phyloP scores from a whole-genome alignment of 1,140 invertebrate species.

The Cotesia chilonis region DNA sequence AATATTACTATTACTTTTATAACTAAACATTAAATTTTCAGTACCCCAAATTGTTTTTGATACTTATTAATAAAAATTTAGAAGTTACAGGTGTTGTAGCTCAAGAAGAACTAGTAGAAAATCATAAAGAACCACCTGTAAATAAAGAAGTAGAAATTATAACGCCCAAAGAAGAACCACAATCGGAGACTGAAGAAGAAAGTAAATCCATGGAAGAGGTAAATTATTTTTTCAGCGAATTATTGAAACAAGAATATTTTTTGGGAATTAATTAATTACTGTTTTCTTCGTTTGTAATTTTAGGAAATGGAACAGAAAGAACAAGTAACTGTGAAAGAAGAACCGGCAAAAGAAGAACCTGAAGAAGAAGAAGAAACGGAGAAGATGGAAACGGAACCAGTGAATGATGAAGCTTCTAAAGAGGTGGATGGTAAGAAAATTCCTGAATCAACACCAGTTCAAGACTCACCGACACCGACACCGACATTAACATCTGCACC shows the following conservation, averaged over 20 bases:
- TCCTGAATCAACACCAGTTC: slow-evolving; percentile 42
- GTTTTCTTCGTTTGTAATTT: background rate
- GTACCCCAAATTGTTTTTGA: slow-evolving; percentile 22
- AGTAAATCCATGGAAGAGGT: slow-evolving; percentile 41
- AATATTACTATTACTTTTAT: slow-evolving; percentile 26
- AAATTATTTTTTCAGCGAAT: slow-evolving; percentile 23
- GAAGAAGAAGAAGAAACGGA: slow-evolving; percentile 45
- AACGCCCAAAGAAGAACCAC: slow-evolving; percentile 30
- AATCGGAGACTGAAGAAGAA: slow-evolving; percentile 32
- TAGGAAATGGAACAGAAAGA: slow-evolving; percentile 6
- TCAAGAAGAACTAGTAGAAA: slow-evolving; percentile 52
- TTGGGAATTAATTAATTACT: background rate
- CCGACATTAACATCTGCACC: slow-evolving; percentile 34
- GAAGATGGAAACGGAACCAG: slow-evolving; percentile 24
- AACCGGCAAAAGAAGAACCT: slow-evolving; percentile 46
- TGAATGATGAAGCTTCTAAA: background rate
- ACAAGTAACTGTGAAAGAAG: slow-evolving; percentile 52
- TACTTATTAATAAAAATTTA: slow-evolving; percentile 15
- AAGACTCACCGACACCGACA: slow-evolving; percentile 24
- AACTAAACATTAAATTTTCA: background rate
- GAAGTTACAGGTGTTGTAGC: slow-evolving; percentile 42
- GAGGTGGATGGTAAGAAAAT: slow-evolving; percentile 45
- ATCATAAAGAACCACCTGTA: slow-evolving; percentile 49
- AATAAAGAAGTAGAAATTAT: slow-evolving; percentile 41
- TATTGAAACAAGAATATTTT: background rate